Evolutionary conservation across 2,888 invertebrate genomes (phyloP).

Genomic region (Byasa hedistus): DNA sequence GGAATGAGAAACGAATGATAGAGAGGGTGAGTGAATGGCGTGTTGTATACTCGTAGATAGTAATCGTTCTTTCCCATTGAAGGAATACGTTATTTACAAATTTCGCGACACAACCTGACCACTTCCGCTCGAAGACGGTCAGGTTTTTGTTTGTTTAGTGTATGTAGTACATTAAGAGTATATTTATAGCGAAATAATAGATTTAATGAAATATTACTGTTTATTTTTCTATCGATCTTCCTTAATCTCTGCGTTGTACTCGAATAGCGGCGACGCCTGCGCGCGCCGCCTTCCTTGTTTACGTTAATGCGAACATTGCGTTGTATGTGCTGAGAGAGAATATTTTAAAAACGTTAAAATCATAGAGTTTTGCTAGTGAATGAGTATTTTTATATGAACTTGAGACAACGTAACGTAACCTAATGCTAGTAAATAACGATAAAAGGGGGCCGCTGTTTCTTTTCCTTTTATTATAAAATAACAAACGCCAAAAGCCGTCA

Average conservation of each 20-base stretch:
- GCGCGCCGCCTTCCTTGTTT: slow-evolving; percentile 12
- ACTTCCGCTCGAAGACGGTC: slow-evolving; percentile 32
- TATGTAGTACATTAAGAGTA: slow-evolving; percentile 43
- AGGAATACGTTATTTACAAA: slow-evolving; percentile 49
- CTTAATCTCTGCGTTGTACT: slow-evolving; percentile 41
- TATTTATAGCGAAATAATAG: slow-evolving; percentile 44
- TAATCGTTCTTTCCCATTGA: slow-evolving; percentile 19
- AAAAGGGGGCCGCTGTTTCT: not conserved
- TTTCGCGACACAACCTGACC: slow-evolving; percentile 38
- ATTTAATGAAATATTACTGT: slow-evolving; percentile 39
- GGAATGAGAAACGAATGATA: slow-evolving; percentile 42
- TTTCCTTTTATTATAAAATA: not conserved
- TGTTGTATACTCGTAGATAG: slow-evolving; percentile 25
- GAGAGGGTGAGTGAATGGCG: slow-evolving; percentile 39
- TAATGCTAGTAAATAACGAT: no score
- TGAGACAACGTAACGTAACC: slow-evolving; percentile 27
- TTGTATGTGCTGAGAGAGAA: slow-evolving; percentile 30
- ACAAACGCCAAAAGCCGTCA: slow-evolving; percentile 32
- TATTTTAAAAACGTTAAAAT: slow-evolving; percentile 33
- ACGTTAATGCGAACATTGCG: slow-evolving; percentile 4
- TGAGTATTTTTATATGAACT: slow-evolving; percentile 47
- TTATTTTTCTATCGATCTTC: slow-evolving; percentile 69
- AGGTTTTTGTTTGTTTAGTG: slow-evolving; percentile 40
- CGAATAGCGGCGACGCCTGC: slow-evolving; percentile 33
- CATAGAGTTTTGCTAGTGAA: slow-evolving; percentile 37